Evolutionary conservation across 2,797 vertebrate species (phyloP).

Genomic region (Poeciliopsis paucimaculata): DNA sequence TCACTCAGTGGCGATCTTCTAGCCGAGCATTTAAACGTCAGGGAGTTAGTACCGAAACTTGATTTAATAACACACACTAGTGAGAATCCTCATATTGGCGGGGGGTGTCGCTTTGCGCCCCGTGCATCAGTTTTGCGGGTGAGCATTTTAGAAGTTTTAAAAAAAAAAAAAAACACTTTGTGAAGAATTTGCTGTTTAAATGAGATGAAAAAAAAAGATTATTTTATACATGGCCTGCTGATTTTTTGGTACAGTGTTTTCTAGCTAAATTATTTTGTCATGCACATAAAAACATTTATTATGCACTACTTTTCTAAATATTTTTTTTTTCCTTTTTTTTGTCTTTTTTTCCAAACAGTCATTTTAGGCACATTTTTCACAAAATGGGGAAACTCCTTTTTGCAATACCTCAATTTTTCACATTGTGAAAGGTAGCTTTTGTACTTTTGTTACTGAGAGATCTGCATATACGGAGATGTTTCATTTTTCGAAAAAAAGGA

Average conservation of each 20-base stretch:
- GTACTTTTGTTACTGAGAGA: slow-evolving; percentile 99
- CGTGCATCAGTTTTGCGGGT: slow-evolving; percentile 82
- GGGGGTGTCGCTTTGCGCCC: slow-evolving; percentile 83
- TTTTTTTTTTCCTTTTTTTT: slow-evolving; percentile 83
- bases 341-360: slow-evolving; percentile 95
- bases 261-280: slow-evolving; percentile 99
- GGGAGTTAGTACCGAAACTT: slow-evolving; percentile 91
- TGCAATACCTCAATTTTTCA: slow-evolving; percentile 99
- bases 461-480: slow-evolving; percentile 98
- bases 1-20: slow-evolving; percentile 78
- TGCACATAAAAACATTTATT: slow-evolving; percentile 99
- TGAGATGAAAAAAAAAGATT: slow-evolving; percentile 89
- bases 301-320: slow-evolving; percentile 99
- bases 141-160: slow-evolving; percentile 87
- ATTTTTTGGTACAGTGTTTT: slow-evolving; percentile 99
- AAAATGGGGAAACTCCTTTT: slow-evolving; percentile 99
- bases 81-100: slow-evolving; percentile 85
- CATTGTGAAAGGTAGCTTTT: slow-evolving; percentile 99
- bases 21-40: slow-evolving; percentile 88
- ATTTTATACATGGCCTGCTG: slow-evolving; percentile 99
- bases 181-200: slow-evolving; percentile 99
- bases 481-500: slow-evolving; percentile 85
- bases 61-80: slow-evolving; percentile 86
- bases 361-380: slow-evolving; percentile 99
- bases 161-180: slow-evolving; percentile 90